phyloP scores from a whole-genome alignment of 2,113 vertebrate genomes.

The Barnardius zonarius region DNA sequence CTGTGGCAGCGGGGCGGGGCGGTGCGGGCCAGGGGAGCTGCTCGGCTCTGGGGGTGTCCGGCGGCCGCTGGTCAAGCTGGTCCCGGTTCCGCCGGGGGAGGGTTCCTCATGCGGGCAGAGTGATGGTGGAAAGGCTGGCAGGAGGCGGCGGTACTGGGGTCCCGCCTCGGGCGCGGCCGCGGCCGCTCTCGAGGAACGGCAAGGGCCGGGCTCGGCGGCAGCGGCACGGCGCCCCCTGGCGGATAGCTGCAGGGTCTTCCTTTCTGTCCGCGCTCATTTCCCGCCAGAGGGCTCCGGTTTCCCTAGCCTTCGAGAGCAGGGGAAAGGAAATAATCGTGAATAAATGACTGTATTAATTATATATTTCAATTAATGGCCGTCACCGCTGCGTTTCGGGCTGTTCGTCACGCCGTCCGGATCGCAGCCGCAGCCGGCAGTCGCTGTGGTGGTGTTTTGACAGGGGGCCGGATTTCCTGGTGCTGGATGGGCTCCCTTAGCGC shows the following conservation, averaged over 20 bases:
- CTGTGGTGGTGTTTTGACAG: background rate
- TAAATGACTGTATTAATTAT: background rate
- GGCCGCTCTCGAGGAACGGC: background rate
- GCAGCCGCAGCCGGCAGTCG: too few species aligned
- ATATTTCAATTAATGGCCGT: background rate
- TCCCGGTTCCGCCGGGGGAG: background rate
- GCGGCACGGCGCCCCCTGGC: background rate
- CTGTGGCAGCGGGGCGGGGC: background rate
- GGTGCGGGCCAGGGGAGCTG: background rate
- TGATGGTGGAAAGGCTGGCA: background rate
- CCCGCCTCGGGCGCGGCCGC: background rate
- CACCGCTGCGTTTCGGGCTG: background rate
- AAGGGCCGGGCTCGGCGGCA: background rate
- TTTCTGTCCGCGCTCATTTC: background rate
- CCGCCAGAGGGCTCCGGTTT: background rate
- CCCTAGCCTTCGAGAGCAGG: background rate
- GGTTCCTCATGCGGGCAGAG: background rate
- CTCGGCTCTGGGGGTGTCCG: background rate
- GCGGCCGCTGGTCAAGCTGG: background rate
- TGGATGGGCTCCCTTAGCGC: background rate
- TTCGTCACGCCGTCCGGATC: background rate
- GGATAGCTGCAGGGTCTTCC: background rate
- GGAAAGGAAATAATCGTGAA: background rate
- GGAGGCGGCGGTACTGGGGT: background rate
- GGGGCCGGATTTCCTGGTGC: background rate